Evolutionary conservation across 2,797 vertebrate genomes (phyloP).

Genomic region (Karalla daura): DNA sequence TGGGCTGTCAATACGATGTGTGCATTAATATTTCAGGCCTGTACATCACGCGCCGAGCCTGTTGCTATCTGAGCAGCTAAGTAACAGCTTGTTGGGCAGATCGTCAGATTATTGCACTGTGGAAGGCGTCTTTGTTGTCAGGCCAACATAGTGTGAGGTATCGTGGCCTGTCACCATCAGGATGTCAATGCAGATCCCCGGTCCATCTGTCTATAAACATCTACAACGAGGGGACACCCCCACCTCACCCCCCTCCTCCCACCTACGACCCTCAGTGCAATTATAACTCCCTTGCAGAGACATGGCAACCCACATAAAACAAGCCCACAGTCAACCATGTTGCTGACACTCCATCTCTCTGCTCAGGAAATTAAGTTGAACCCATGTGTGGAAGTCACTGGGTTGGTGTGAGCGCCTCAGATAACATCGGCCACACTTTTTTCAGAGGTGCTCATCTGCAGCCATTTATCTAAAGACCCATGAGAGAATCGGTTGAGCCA

Average conservation of each 20-base stretch:
- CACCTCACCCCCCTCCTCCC: too few species aligned
- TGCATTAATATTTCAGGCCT: conserved; percentile 12
- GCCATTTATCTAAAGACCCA: neutral
- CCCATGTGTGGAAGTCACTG: conserved; percentile 28
- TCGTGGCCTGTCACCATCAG: conserved; percentile 73
- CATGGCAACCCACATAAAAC: conserved; percentile 59
- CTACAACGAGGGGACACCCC: conserved; percentile 66
- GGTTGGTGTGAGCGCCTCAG: conserved; percentile 16
- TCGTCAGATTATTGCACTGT: conserved; percentile 70
- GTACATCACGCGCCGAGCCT: conserved; percentile 27
- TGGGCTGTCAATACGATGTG: conserved; percentile 16
- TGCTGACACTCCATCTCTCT: conserved; percentile 46
- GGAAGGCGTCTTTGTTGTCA: conserved; percentile 77
- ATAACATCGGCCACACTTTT: conserved; percentile 26
- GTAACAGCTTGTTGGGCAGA: conserved; percentile 76
- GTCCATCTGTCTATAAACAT: conserved; percentile 81
- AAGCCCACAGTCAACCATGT: conserved; percentile 43
- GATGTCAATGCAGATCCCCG: conserved; percentile 70
- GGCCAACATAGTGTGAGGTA: conserved; percentile 74
- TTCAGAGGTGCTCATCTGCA: neutral
- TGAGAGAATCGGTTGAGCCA: neutral
- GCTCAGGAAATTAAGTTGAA: conserved; percentile 63
- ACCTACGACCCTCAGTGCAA: conserved; percentile 71
- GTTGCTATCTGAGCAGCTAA: conserved; percentile 56
- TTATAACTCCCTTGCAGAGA: conserved; percentile 69